Conservation (phyloP, 2,113 vertebrate species). For the Paedocypris sp. region DNA sequence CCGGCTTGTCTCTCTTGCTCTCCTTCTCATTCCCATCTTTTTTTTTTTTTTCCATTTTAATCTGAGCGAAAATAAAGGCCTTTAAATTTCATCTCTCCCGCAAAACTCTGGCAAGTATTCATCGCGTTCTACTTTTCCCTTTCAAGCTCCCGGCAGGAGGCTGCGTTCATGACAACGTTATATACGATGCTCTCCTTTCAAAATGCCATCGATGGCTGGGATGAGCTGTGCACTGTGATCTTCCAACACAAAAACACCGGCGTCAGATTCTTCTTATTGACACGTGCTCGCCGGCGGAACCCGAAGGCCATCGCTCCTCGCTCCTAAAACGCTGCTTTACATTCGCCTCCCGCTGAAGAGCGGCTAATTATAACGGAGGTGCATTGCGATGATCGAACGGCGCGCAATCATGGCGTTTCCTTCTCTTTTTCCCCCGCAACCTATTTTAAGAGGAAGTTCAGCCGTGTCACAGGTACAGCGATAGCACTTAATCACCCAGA, state of each 20-base stretch:
- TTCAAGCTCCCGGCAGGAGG: conserved; percentile 70
- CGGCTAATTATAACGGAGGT: conserved; percentile 47
- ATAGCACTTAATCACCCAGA: conserved; percentile 57
- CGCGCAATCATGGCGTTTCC: background rate
- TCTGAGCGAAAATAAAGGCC: conserved; percentile 64
- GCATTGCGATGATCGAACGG: conserved; percentile 24
- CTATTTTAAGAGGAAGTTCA: conserved; percentile 44
- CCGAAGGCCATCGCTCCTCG: conserved; percentile 26
- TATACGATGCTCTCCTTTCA: conserved; percentile 71
- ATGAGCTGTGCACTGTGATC: conserved; percentile 69
- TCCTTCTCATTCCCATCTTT: conserved; percentile 11
- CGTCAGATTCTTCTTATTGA: conserved; percentile 70
- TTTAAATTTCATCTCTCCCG: conserved; percentile 69
- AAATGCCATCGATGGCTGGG: conserved; percentile 75
- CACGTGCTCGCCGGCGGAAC: conserved; percentile 51
- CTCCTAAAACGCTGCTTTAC: conserved; percentile 37
- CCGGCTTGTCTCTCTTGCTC: conserved; percentile 29
- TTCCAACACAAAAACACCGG: conserved; percentile 67
- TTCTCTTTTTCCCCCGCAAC: background rate
- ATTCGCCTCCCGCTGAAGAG: conserved; percentile 33
- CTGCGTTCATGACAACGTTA: conserved; percentile 71
- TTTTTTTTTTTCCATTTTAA: conserved; percentile 52
- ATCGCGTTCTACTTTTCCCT: conserved; percentile 63
- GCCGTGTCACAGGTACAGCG: conserved; percentile 47
- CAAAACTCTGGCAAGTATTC: conserved; percentile 66